phyloP scores from a whole-genome alignment of 2,797 vertebrate species.

The Phyllotis vaccarum region DNA sequence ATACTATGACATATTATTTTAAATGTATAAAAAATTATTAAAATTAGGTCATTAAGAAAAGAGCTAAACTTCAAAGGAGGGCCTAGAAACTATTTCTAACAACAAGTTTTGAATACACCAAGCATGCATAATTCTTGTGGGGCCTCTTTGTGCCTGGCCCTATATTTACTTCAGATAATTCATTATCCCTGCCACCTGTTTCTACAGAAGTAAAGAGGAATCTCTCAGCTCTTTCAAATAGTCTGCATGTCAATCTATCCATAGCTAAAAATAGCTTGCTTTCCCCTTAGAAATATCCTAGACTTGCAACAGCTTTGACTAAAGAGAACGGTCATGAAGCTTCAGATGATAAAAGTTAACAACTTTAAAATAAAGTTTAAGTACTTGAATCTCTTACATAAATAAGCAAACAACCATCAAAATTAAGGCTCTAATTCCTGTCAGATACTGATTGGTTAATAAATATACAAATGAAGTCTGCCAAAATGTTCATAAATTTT shows the following conservation, averaged over 20 bases:
- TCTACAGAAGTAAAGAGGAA: no score
- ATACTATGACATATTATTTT: no score
- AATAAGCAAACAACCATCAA: background rate
- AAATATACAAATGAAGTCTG: background rate
- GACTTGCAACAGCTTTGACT: background rate
- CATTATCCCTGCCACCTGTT: background rate
- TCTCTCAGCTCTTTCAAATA: background rate
- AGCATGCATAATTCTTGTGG: background rate
- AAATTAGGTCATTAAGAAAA: background rate
- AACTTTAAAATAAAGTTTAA: background rate
- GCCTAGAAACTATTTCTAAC: background rate
- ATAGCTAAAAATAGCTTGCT: background rate
- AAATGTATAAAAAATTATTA: background rate
- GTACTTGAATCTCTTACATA: background rate
- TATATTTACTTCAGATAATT: background rate
- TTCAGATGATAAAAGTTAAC: background rate
- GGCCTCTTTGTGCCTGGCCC: background rate
- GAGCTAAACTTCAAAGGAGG: background rate
- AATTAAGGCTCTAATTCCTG: background rate
- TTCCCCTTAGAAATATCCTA: background rate
- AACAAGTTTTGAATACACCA: background rate
- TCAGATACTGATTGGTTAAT: background rate
- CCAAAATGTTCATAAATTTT: background rate
- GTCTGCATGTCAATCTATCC: background rate
- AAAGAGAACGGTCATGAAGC: background rate